Evolutionary conservation across 1,140 invertebrate genomes (phyloP).

Genomic region (Pectinophora gossypiella): DNA sequence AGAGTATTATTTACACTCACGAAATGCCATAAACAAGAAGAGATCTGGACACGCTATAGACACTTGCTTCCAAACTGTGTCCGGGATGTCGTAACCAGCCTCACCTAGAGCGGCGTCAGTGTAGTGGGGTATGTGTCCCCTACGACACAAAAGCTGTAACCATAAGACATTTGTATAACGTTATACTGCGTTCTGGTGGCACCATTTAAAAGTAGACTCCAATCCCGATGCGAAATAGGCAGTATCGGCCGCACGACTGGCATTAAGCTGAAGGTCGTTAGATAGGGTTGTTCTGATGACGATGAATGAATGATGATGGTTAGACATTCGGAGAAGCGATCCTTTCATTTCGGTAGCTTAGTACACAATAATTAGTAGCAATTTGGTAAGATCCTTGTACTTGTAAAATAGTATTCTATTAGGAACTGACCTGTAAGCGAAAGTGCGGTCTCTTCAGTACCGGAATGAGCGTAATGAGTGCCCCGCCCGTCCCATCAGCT

Average conservation of each 20-base stretch:
- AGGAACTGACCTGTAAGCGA: constrained; percentile 37
- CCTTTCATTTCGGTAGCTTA: too few relatives aligned
- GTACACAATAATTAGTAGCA: too few relatives aligned
- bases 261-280: too few relatives aligned
- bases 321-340: too few relatives aligned
- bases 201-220: too few relatives aligned
- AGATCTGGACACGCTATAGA: constrained; percentile 45
- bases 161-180: not conserved
- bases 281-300: too few relatives aligned
- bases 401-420: not conserved
- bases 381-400: too few relatives aligned
- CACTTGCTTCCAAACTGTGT: constrained; percentile 48
- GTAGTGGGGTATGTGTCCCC: constrained; percentile 43
- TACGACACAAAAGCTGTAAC: constrained; percentile 50
- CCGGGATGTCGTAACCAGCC: constrained; percentile 40
- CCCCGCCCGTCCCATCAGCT: constrained; percentile 43
- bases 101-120: constrained; percentile 35
- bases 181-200: not conserved
- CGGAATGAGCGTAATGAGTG: constrained; percentile 36
- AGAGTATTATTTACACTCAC: constrained; percentile 20
- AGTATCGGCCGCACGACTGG: too few relatives aligned
- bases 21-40: constrained; percentile 47
- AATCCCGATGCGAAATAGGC: too few relatives aligned
- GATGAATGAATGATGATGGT: too few relatives aligned
- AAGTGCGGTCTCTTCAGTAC: constrained; percentile 48